Conservation (phyloP, 2,797 vertebrate species). For the Spinibarbus caldwelli region DNA sequence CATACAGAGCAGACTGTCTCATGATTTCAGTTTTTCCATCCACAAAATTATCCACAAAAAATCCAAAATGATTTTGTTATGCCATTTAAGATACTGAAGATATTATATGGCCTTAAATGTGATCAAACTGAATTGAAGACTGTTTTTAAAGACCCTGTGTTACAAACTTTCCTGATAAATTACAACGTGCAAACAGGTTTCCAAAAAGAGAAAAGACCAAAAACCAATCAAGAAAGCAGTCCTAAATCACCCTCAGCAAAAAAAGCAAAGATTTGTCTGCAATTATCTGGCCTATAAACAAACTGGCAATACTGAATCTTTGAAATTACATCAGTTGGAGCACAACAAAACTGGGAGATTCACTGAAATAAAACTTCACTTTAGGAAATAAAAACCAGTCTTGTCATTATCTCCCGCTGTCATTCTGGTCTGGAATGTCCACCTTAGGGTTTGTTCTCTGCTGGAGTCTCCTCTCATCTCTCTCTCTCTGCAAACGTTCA, state of each 20-base stretch:
- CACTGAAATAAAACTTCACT: background rate
- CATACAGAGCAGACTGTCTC: background rate
- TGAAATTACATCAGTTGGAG: background rate
- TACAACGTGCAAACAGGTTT: background rate
- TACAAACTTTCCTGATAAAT: background rate
- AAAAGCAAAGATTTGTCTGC: background rate
- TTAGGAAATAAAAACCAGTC: conserved; percentile 1
- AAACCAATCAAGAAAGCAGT: background rate
- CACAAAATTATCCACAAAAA: no score
- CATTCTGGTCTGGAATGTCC: background rate
- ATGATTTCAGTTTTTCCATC: background rate
- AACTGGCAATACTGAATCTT: background rate
- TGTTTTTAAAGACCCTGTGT: background rate
- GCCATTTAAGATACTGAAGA: background rate
- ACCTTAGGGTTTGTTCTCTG: conserved; percentile 99
- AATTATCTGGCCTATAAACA: background rate
- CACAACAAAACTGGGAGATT: background rate
- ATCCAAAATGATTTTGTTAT: background rate
- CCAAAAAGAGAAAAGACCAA: background rate
- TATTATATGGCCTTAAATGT: background rate
- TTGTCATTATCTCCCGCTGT: conserved; percentile 11
- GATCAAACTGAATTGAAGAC: background rate
- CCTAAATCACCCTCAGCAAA: background rate
- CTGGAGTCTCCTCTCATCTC: conserved; percentile 93
- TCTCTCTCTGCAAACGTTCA: conserved; percentile 91